These are phyloP conservation scores for Engraulis encrasicolus DNA, from an alignment of 2,113 vertebrate species.

Conservation along the genomic window DNA sequence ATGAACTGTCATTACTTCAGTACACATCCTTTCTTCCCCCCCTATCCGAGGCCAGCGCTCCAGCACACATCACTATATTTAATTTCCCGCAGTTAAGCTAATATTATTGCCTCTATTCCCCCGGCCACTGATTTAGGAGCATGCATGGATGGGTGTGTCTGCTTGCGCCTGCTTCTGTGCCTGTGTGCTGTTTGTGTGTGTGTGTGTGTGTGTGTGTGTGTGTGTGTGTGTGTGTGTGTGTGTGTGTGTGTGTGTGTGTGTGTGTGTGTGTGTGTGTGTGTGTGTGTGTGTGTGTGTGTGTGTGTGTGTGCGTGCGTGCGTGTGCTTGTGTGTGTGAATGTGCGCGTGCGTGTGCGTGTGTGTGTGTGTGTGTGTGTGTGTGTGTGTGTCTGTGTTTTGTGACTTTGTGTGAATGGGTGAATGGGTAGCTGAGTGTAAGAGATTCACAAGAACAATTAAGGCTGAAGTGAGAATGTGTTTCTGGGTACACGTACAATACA, in stretches of 20 bases:
- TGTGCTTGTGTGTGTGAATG: no score
- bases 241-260: not conserved
- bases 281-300: not conserved
- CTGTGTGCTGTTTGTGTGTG: slow-evolving; percentile 28
- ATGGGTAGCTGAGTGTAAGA: not conserved
- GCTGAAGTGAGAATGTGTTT: not conserved
- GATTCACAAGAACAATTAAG: not conserved
- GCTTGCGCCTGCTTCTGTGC: not conserved
- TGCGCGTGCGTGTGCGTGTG: not conserved
- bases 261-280: not conserved
- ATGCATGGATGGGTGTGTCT: slow-evolving; percentile 45
- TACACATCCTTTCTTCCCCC: slow-evolving; percentile 48
- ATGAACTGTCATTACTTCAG: slow-evolving; percentile 59
- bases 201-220: slow-evolving; percentile 47
- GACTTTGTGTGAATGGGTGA: not conserved
- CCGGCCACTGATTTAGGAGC: slow-evolving; percentile 91
- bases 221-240: slow-evolving; percentile 28
- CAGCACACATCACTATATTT: slow-evolving; percentile 81
- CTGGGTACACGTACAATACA: not conserved
- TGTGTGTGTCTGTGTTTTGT: no score
- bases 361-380: not conserved
- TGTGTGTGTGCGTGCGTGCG: not conserved
- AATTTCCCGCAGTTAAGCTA: slow-evolving; percentile 85
- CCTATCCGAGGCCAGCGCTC: slow-evolving; percentile 36
- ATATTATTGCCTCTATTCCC: slow-evolving; percentile 87